A percentile compares a stretch with the other conserved stretches of the same genome.
phyloP scores from a whole-genome alignment of 30 jellyfish, hydroid and myxozoan species.

The Cassiopea xamachana region DNA sequence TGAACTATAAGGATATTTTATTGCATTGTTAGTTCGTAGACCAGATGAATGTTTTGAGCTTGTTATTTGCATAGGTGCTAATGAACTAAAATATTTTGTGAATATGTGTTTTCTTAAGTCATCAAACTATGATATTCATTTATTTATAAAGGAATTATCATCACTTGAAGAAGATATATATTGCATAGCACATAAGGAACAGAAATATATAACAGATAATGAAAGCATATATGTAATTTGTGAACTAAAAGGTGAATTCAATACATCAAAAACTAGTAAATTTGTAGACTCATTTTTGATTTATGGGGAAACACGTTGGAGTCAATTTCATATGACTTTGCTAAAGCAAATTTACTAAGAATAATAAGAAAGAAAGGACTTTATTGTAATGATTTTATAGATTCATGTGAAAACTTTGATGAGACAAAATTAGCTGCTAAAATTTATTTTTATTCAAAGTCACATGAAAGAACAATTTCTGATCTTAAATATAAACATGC shows the following conservation, averaged over 20 bases:
- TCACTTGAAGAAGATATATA: background rate
- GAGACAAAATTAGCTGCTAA: slow-evolving; percentile 26
- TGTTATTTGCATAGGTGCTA: too few species aligned
- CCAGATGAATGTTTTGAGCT: too few species aligned
- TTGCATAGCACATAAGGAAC: slow-evolving; percentile 55
- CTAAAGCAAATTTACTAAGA: background rate
- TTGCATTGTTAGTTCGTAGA: too few species aligned
- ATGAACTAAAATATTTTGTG: background rate
- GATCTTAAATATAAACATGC: slow-evolving; percentile 30
- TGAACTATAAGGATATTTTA: too few species aligned
- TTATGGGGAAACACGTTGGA: background rate
- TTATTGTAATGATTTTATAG: slow-evolving; percentile 28
- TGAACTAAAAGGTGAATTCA: background rate
- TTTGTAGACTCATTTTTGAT: background rate
- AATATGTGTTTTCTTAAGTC: background rate
- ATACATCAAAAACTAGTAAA: background rate
- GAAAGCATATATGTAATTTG: background rate
- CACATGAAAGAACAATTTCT: background rate
- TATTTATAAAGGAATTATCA: slow-evolving; percentile 53
- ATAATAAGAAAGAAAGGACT: slow-evolving; percentile 20
- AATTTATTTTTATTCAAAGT: background rate
- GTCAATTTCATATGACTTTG: background rate
- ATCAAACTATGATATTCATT: slow-evolving; percentile 69
- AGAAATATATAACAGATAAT: slow-evolving; percentile 25
- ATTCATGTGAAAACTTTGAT: background rate